A percentile compares a stretch with the other conserved stretches of the same genome.
phyloP scores from a whole-genome alignment of 2,113 vertebrate genomes.

The Gallinago paraguaiae region DNA sequence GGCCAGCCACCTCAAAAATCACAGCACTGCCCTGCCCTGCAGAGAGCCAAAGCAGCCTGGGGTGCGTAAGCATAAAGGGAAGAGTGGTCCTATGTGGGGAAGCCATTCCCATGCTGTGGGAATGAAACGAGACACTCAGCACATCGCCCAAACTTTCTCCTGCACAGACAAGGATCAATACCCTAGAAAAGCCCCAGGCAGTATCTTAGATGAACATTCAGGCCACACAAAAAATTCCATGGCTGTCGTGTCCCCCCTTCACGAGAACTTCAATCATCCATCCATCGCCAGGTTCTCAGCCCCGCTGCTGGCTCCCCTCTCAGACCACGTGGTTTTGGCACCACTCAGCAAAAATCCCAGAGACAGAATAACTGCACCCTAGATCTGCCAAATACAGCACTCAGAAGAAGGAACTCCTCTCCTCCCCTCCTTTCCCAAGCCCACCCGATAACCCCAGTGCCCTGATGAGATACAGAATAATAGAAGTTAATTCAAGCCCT shows the following conservation, averaged over 20 bases:
- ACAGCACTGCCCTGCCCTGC: neutral
- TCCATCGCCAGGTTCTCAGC: neutral
- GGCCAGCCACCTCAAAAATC: neutral
- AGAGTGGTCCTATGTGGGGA: neutral
- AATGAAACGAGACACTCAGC: neutral
- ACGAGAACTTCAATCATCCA: neutral
- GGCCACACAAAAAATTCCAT: neutral
- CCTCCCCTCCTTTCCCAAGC: neutral
- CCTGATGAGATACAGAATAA: neutral
- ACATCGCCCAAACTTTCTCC: neutral
- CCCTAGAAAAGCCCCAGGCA: neutral
- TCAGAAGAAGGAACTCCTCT: neutral
- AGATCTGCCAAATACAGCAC: neutral
- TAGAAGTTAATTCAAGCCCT: neutral
- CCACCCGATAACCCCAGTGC: neutral
- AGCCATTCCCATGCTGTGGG: neutral
- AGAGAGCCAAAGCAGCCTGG: neutral
- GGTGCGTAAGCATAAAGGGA: neutral
- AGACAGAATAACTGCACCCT: neutral
- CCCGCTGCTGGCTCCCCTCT: neutral
- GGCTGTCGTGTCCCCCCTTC: neutral
- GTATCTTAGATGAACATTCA: neutral
- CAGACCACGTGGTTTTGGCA: accelerated
- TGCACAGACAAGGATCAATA: neutral
- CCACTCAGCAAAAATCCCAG: neutral